phyloP scores from a whole-genome alignment of 2,113 vertebrate genomes.

The Tautogolabrus adspersus region DNA sequence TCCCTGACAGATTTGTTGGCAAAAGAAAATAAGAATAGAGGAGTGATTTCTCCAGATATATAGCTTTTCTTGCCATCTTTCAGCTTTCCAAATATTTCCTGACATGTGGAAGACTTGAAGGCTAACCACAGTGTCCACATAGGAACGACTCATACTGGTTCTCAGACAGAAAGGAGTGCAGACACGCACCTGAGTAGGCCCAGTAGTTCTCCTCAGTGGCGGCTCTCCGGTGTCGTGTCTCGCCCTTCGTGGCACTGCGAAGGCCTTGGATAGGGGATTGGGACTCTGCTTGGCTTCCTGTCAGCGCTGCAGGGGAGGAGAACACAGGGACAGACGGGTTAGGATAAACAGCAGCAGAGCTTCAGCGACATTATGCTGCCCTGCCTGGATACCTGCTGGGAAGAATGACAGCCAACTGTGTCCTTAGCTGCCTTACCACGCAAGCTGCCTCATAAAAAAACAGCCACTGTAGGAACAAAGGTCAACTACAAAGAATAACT shows the following conservation, averaged over 20 bases:
- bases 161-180: slow-evolving; percentile 50
- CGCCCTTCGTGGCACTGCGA: slow-evolving; percentile 78
- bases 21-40: slow-evolving; percentile 5
- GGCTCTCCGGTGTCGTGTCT: slow-evolving; percentile 85
- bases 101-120: neutral
- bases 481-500: slow-evolving; percentile 37
- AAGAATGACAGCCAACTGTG: slow-evolving; percentile 51
- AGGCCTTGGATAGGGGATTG: slow-evolving; percentile 39
- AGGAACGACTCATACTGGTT: neutral
- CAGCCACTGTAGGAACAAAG: slow-evolving; percentile 32
- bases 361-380: slow-evolving; percentile 7
- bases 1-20: neutral
- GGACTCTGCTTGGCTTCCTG: slow-evolving; percentile 86
- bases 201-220: slow-evolving; percentile 92
- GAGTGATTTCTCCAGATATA: neutral
- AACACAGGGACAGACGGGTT: slow-evolving; percentile 49
- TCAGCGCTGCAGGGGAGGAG: slow-evolving; percentile 83
- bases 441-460: slow-evolving; percentile 35
- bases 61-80: neutral
- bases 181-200: slow-evolving; percentile 92
- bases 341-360: slow-evolving; percentile 37
- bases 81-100: neutral
- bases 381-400: slow-evolving; percentile 40
- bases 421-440: slow-evolving; percentile 50
- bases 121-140: neutral